A percentile compares a stretch with the other conserved stretches of the same genome.
Evolutionary conservation across 2,888 invertebrate genomes (phyloP).

Genomic region (Drosophila limbata): DNA sequence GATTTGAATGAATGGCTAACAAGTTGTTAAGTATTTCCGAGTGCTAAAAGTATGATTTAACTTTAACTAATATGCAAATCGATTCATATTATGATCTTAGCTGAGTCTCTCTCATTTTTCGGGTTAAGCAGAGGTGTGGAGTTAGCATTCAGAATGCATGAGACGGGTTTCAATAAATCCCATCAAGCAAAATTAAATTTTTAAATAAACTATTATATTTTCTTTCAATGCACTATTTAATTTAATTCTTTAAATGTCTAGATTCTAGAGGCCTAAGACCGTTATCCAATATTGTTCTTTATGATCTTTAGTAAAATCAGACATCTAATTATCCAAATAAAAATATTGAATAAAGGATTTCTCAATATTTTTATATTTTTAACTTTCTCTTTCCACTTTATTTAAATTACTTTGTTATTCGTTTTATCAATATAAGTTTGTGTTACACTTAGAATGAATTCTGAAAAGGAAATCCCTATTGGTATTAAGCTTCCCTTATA

Average conservation of each 20-base stretch:
- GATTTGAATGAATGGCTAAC: slow-evolving; percentile 47
- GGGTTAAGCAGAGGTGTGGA: slow-evolving; percentile 22
- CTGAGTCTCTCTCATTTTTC: slow-evolving; percentile 14
- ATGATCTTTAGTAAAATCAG: neutral
- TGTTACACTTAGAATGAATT: too few relatives aligned
- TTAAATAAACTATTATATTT: slow-evolving; percentile 8
- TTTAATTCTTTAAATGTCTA: slow-evolving; percentile 1
- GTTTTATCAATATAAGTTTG: too few relatives aligned
- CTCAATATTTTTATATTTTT: too few relatives aligned
- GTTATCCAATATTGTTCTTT: slow-evolving; percentile 3
- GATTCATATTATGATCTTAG: neutral
- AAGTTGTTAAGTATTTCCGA: slow-evolving; percentile 46
- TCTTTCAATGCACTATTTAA: neutral
- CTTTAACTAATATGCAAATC: slow-evolving; percentile 21
- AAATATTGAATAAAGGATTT: too few relatives aligned
- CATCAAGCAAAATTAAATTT: slow-evolving; percentile 23
- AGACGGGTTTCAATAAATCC: slow-evolving; percentile 41
- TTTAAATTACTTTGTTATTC: too few relatives aligned
- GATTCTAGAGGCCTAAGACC: neutral
- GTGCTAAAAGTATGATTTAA: slow-evolving; percentile 15
- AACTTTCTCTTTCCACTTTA: too few relatives aligned
- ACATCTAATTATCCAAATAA: neutral
- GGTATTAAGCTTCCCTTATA: neutral
- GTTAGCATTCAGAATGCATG: slow-evolving; percentile 12
- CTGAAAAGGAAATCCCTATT: neutral